Evolutionary conservation across 2,797 vertebrate genomes (phyloP), one percentile per base, ranked within the genome.

Genomic region (Xiphorhynchus erythropygius): DNA sequence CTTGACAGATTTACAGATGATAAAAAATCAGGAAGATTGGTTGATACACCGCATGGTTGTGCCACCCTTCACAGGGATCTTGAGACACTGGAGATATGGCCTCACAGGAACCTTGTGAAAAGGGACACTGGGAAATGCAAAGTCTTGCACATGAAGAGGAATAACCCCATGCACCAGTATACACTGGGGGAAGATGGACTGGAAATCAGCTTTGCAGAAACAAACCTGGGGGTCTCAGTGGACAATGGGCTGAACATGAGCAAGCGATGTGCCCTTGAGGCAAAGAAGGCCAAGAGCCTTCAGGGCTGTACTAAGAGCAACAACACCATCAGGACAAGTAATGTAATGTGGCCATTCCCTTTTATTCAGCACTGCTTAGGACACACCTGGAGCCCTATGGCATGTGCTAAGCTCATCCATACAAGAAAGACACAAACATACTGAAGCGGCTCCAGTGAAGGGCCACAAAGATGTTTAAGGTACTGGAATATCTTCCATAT

Each of bases 181-280:
- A 59, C 18, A 33, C 32, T 52, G 23, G 9, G 28, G 46, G 25
- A 18, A 83, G 18, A 53, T 0, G 0, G 0, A 32, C n/a, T 53
- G 23, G 55, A 73, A 83, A 42, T 39, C 53, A 86, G 27, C 46
- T 68, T 46, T 63, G 33, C 71, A 73, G 60, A 73, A 86, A 71
- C 46, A 56, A 33, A 55, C 22, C 22, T 65, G 30, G 8, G 6
- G 9, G 13, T 44, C 24, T 42, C 2, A 0, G 25, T 50, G 47
- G 59, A 50, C 41, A 46, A 35, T 2, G 24, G 21, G 28, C n/a
- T 80, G 39, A 70, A 75, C 0, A 0, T 49, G 39, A 69, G 17
- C 37, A 56, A 67, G 60, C 0, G 1, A 79, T 1, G 0, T 3
- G 12, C 5, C 22, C 33, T n/a, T 47, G 49, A 37, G 44, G 33